Percentiles rank a stretch among this genome's conserved stretches.
These are phyloP conservation scores for Diploptera punctata DNA, from an alignment of 2,888 invertebrate genomes.

Conservation along the genomic window DNA sequence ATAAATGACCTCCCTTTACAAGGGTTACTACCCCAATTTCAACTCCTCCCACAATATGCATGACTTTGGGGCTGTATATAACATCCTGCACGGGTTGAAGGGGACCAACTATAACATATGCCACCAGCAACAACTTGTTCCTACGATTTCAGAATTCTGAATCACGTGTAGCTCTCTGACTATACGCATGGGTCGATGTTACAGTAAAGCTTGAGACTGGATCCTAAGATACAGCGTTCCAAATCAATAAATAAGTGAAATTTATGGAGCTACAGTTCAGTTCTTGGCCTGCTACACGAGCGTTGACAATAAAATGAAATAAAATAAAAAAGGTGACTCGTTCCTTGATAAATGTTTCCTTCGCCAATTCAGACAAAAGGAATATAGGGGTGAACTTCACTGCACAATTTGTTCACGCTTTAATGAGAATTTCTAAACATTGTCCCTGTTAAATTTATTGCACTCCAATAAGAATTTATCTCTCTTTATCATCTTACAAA, in stretches of 20 bases:
- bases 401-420: too few relatives aligned
- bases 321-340: too few relatives aligned
- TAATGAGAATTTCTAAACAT: too few relatives aligned
- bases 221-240: background rate
- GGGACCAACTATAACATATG: background rate
- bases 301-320: background rate
- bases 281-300: background rate
- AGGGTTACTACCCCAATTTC: background rate
- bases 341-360: too few relatives aligned
- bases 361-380: too few relatives aligned
- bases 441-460: too few relatives aligned
- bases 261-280: background rate
- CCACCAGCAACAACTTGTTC: background rate
- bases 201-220: background rate
- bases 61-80: background rate
- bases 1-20: conserved; percentile 10
- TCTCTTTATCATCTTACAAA: too few relatives aligned
- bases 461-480: too few relatives aligned
- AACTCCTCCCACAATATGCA: background rate
- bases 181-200: background rate
- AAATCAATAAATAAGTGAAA: background rate
- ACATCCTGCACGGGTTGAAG: background rate
- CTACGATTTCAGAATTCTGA: conserved; percentile 10
- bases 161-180: background rate
- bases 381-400: too few relatives aligned